Evolutionary conservation across 2,113 vertebrate species (phyloP).

Genomic region (Lepus timidus): DNA sequence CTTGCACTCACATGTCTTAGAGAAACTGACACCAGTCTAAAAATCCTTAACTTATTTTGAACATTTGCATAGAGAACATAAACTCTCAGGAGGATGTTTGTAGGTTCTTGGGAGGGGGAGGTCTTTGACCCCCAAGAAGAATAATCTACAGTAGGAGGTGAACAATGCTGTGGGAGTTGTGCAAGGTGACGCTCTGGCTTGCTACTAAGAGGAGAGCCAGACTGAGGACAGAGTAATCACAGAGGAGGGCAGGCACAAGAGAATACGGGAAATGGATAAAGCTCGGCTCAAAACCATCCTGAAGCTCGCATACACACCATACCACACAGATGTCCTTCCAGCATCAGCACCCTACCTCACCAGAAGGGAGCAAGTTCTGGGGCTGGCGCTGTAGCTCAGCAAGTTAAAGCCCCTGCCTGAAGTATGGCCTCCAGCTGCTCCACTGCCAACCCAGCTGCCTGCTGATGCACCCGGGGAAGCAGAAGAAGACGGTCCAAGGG

Average conservation of each 20-base stretch:
- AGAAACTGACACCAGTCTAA: conserved; percentile 44
- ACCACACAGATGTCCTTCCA: neutral
- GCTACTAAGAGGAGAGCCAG: conserved; percentile 25
- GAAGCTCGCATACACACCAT: neutral
- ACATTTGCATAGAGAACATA: conserved; percentile 49
- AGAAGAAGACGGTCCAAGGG: no score
- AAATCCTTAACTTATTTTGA: conserved; percentile 51
- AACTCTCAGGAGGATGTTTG: conserved; percentile 37
- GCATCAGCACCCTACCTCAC: neutral
- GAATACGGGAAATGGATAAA: neutral
- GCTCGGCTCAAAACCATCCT: conserved; percentile 21
- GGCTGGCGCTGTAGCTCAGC: no score
- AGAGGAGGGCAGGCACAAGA: neutral
- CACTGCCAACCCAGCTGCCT: no score
- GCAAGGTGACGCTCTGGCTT: neutral
- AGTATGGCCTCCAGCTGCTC: no score
- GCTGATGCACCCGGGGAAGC: no score
- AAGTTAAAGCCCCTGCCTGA: no score
- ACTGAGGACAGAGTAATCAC: neutral
- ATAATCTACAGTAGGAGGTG: neutral
- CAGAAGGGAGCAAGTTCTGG: neutral
- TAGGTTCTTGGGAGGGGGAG: neutral
- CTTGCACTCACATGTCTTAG: neutral
- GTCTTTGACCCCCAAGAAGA: neutral
- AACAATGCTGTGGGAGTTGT: conserved; percentile 9